Base-by-base conservation (phyloP, 2,888 invertebrate genomes). In the Ptychoptera contaminata region DNA sequence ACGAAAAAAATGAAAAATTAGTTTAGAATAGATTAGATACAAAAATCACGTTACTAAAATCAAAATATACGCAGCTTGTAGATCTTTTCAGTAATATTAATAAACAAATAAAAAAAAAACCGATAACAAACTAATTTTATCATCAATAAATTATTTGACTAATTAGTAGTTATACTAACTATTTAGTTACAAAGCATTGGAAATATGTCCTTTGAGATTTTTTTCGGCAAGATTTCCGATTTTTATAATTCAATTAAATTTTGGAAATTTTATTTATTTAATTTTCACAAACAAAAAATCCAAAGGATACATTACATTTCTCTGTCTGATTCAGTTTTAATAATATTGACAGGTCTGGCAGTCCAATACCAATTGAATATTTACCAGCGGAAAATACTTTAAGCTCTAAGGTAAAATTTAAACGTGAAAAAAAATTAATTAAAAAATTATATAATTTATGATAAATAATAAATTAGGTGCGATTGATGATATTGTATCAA, bases 361-460 rank as follows among this genome's bases (percentile, higher is more conserved):
- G 88, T 56, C 91, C 91, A 1, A 88, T 88, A 51, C 91, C 90
- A 10, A 90, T 92, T 45, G 91, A 91, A 62, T 90, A 90, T 59
- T 68, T 92, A 7, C 91, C 91, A 15, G 90, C 90, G 11, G 90
- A 91, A 60, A 91, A 91, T 55, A 85, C 88, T 0, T 66, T 92
- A 34, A 90, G 90, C 60, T 88, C 88, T 0, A 83, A 87, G 59
- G 87, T 23, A 23, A 23, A 23, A 23, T 87, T 1, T 73, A 83
- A 70, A 51, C 2, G 8, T 34, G 11, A 34, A 34, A 34, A 34
- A 34, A n/a, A 34, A 34, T 3, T 34, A 5, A n/a, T n/a, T n/a
- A n/a, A n/a, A n/a, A 23, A 23, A 23, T 23, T 5, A 23, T 5
- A 23, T 23, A 5, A 23, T 23, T 23, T 23, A 23, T 23, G 12